Base-by-base conservation (phyloP, 2,888 invertebrate genomes). In the Orthonychiurus folsomi region DNA sequence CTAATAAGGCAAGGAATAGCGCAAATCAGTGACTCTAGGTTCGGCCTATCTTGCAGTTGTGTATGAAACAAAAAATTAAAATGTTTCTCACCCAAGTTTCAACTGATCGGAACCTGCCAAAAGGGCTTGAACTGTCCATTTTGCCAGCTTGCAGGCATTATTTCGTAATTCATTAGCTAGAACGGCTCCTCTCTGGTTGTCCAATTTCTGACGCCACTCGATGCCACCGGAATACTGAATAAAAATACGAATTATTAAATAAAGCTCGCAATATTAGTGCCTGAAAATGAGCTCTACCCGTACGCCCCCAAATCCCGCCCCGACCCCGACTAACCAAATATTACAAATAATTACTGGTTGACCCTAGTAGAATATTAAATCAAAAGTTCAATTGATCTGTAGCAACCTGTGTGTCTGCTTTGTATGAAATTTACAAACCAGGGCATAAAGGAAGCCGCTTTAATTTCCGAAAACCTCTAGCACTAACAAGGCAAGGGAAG, bases 81-180 rank as follows among this genome's bases (percentile, higher is more conserved):
- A 26, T 20, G n/a, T 47, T 3, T 50, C 74, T 68, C 74, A 83
- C 74, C 97, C 99, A 79, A 99, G 92, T 80, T 99, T 99, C 73
- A 99, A 85, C 78, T 94, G 93, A 80, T 97, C 95, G 3, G 95
- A 94, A 37, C 96, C 95, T 62, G 96, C 94, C 21, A 96, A 81
- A 9, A 95, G 80, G 3, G 95, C 90, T 80, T 89, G 92, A 0
- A 95, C 92, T 0, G 97, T 97, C 97, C 99, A 99, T 77, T 97
- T 99, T 67, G 97, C 97, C 66, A 99, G 82, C 79, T 99, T 99
- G 82, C 95, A 96, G n/a, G 95, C 93, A 80, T 99, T 99, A 79
- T 99, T 99, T 73, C 97, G 85, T 69, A 99, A 80, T 78, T 99
- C 99, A 75, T 97, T 96, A 21, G 99, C 99, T 59, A 99, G 81